Conservation (phyloP, 2,113 vertebrate genomes). For the Caranx ignobilis region DNA sequence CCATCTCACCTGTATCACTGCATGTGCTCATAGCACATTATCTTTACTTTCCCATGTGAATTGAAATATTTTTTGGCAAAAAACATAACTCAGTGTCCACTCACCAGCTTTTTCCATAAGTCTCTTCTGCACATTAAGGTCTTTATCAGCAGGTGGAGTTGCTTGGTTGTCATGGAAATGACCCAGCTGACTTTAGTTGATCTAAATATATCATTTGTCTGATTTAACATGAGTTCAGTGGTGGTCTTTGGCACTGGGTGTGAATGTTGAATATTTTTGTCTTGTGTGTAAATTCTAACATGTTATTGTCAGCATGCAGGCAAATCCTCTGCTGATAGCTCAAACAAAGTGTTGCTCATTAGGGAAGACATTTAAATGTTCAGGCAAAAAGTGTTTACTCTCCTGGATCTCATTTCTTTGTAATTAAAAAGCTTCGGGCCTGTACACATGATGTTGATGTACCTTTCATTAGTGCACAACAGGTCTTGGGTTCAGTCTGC, state of each 20-base stretch:
- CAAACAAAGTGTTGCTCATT: background rate
- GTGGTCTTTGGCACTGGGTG: background rate
- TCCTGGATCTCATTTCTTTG: constrained; percentile 36
- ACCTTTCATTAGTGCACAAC: constrained; percentile 45
- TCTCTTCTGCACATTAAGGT: background rate
- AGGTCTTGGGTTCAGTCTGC: constrained; percentile 45
- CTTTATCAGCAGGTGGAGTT: background rate
- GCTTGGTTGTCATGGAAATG: background rate
- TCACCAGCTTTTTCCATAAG: no score
- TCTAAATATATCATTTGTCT: background rate
- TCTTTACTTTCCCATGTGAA: no score
- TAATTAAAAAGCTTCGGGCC: constrained; percentile 37
- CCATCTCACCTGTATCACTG: background rate
- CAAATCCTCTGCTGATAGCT: background rate
- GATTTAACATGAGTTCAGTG: background rate
- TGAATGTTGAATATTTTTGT: background rate
- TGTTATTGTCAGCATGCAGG: constrained; percentile 14
- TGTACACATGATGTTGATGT: constrained; percentile 29
- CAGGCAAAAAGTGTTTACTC: background rate
- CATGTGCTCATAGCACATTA: background rate
- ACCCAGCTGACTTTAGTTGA: background rate
- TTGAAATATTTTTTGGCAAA: no score
- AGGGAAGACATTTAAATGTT: background rate
- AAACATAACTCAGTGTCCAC: no score
- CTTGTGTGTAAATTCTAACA: background rate